phyloP scores from a whole-genome alignment of 2,888 invertebrate species.

The Ichneumoninae sp. region DNA sequence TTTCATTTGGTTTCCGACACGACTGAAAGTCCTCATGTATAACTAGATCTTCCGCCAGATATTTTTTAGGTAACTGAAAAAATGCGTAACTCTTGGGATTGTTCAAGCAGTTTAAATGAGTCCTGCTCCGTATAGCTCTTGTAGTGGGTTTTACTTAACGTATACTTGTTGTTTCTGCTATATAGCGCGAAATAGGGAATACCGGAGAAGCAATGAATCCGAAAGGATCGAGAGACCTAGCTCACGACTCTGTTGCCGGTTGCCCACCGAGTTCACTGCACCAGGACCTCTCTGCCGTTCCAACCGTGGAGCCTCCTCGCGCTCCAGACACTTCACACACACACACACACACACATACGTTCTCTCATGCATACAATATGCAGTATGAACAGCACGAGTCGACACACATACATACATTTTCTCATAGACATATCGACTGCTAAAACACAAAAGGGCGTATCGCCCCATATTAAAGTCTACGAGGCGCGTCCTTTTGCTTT shows the following conservation, averaged over 20 bases:
- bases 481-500: no score
- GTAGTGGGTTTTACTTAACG: background rate
- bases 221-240: constrained; percentile 66
- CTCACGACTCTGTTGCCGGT: constrained; percentile 42
- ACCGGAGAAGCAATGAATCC: constrained; percentile 64
- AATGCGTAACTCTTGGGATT: no score
- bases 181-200: constrained; percentile 15
- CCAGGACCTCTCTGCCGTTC: constrained; percentile 57
- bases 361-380: constrained; percentile 1
- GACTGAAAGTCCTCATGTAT: no score
- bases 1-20: no score
- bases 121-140: background rate
- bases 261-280: constrained; percentile 70
- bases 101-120: background rate
- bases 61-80: no score
- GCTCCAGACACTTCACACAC: constrained; percentile 30
- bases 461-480: no score
- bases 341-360: background rate
- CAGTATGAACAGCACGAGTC: background rate
- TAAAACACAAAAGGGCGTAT: no score
- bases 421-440: no score
- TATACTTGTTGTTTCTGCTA: constrained; percentile 20
- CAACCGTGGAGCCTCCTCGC: constrained; percentile 20
- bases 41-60: no score
- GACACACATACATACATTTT: background rate